Percentiles rank a stretch among this genome's conserved stretches.
These are phyloP conservation scores for Campoletis sonorensis DNA, from an alignment of 1,140 invertebrate species.

Conservation along the genomic window DNA sequence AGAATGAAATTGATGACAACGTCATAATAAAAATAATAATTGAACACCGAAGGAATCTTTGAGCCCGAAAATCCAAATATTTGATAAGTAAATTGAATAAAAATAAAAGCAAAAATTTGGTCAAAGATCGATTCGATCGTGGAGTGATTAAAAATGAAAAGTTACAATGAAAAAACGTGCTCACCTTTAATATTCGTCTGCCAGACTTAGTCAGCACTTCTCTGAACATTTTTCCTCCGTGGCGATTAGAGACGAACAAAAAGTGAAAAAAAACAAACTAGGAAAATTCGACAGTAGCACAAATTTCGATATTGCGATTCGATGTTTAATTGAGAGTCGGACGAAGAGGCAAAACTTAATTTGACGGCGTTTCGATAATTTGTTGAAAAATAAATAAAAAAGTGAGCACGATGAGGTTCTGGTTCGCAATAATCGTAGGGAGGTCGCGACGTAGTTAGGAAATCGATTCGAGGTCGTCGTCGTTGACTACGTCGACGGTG, in stretches of 20 bases:
- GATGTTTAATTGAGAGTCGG: background rate
- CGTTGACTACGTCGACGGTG: conserved; percentile 40
- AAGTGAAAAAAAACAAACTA: background rate
- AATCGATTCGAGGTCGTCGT: conserved; percentile 46
- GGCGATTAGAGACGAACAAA: background rate
- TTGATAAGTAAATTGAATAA: too few species aligned
- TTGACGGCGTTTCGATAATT: background rate
- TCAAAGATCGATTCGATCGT: too few species aligned
- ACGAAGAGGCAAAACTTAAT: background rate
- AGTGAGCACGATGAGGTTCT: conserved; percentile 1
- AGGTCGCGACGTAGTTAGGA: conserved; percentile 35
- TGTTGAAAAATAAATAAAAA: background rate
- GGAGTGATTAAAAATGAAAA: background rate
- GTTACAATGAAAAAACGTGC: conserved; percentile 40
- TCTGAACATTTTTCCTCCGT: conserved; percentile 64
- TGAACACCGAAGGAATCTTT: too few species aligned
- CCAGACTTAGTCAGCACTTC: conserved; percentile 71
- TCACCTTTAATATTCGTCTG: conserved; percentile 70
- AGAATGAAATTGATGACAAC: too few species aligned
- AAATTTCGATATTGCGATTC: background rate
- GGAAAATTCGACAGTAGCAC: background rate
- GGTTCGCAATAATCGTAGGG: conserved; percentile 28
- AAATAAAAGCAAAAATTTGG: too few species aligned
- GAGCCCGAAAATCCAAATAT: too few species aligned
- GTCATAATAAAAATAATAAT: too few species aligned